Percentiles rank a stretch among this genome's conserved stretches.
These are phyloP conservation scores for Acrocephalus scirpaceus DNA, from an alignment of 2,797 vertebrate genomes.

Conservation along the genomic window DNA sequence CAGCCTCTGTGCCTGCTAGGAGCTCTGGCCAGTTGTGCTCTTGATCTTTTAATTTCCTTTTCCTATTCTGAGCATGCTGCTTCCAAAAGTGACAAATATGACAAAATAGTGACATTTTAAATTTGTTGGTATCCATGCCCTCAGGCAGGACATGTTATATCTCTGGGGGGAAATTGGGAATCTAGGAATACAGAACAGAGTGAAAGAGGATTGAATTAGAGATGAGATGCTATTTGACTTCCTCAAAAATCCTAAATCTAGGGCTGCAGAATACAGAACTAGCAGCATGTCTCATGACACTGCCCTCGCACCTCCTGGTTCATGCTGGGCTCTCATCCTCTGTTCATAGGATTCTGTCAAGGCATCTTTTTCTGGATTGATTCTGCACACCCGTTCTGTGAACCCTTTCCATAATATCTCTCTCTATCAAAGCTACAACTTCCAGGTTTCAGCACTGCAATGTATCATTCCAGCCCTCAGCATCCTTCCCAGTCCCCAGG, in stretches of 20 bases:
- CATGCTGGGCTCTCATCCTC: not conserved
- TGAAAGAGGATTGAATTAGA: slow-evolving; percentile 8
- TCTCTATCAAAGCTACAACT: not conserved
- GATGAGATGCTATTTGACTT: slow-evolving; percentile 6
- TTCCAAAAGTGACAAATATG: slow-evolving; percentile 2
- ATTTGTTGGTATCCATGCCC: not conserved
- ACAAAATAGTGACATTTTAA: not conserved
- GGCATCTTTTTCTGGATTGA: not conserved
- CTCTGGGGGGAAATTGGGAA: not conserved
- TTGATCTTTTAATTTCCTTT: not conserved
- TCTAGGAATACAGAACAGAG: not conserved
- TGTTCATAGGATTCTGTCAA: not conserved
- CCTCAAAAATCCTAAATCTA: not conserved
- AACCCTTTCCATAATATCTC: not conserved
- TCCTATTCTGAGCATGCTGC: not conserved
- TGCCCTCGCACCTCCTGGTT: not conserved
- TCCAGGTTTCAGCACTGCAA: not conserved
- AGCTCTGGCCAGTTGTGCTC: not conserved
- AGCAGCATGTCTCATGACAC: not conserved
- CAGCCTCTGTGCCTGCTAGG: not conserved
- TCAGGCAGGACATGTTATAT: not conserved
- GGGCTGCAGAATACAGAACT: not conserved
- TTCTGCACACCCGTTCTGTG: not conserved
- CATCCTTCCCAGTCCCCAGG: not conserved
- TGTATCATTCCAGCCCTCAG: not conserved